Conservation (phyloP, 2,113 vertebrate genomes). For the Oreochromis tanganicae region DNA sequence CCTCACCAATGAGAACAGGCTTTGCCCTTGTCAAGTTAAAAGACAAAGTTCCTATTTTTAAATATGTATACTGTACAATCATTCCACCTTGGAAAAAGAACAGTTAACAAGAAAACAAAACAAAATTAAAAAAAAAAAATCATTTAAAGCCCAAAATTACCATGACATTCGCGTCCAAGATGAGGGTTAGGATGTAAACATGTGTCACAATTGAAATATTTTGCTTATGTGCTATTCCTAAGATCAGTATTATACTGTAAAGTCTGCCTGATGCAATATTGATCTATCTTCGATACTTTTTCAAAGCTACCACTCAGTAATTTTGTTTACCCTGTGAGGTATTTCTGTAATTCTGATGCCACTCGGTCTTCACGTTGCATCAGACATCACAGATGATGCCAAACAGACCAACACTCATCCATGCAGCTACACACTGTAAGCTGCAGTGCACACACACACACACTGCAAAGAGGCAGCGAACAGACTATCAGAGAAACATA, state of each 20-base stretch:
- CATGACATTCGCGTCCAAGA: background rate
- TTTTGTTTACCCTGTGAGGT: background rate
- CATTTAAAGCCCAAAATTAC: background rate
- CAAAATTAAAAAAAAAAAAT: rapidly evolving
- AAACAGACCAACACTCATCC: background rate
- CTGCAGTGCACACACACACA: background rate
- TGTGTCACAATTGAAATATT: background rate
- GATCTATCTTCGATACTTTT: background rate
- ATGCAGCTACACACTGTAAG: background rate
- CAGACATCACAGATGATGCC: background rate
- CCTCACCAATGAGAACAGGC: background rate
- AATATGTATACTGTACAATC: background rate
- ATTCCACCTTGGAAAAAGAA: background rate
- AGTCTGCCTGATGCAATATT: background rate
- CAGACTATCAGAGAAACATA: background rate
- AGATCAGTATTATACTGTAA: background rate
- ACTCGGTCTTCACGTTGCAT: background rate
- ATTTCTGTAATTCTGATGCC: background rate
- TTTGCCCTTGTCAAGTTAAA: background rate
- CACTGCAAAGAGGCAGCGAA: background rate
- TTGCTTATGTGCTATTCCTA: background rate
- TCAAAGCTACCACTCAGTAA: background rate
- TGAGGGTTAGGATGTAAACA: background rate
- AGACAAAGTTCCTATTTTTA: background rate
- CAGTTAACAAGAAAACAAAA: background rate